phyloP scores from a whole-genome alignment of 2,888 invertebrate species.

The Platycheirus albimanus region DNA sequence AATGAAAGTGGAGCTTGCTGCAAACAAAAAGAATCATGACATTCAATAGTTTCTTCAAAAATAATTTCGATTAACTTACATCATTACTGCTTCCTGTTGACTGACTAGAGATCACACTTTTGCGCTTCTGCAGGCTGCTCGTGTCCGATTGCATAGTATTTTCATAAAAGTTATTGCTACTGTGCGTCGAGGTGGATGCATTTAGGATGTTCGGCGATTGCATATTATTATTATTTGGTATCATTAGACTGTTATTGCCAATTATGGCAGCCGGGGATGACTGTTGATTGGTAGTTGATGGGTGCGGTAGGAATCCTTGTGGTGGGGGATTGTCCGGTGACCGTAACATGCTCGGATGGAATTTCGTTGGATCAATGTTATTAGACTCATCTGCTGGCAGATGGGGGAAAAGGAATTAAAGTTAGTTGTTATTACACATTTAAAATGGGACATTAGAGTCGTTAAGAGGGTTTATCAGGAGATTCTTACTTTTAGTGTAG shows the following conservation, averaged over 20 bases:
- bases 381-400: constrained; percentile 81
- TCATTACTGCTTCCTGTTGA: constrained; percentile 83
- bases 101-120: constrained; percentile 83
- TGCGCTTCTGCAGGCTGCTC: constrained; percentile 82
- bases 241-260: constrained; percentile 75
- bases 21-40: constrained; percentile 9
- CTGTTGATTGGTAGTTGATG: constrained; percentile 41
- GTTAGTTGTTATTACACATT: constrained; percentile 56
- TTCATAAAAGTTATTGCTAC: constrained; percentile 83
- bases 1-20: constrained; percentile 89
- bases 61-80: constrained; percentile 76
- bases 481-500: constrained; percentile 83
- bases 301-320: constrained; percentile 74
- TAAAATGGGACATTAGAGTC: constrained; percentile 40
- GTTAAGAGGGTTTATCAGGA: constrained; percentile 26
- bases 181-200: constrained; percentile 82
- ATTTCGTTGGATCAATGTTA: constrained; percentile 81
- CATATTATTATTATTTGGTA: constrained; percentile 79
- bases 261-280: constrained; percentile 80
- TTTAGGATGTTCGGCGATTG: constrained; percentile 78
- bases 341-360: constrained; percentile 81
- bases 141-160: constrained; percentile 83
- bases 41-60: too few relatives aligned
- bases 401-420: constrained; percentile 45
- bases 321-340: constrained; percentile 82